A percentile compares a stretch with the other conserved stretches of the same genome.
Evolutionary conservation across 2,888 invertebrate species (phyloP).

Genomic region (Diachrysia chrysitis): DNA sequence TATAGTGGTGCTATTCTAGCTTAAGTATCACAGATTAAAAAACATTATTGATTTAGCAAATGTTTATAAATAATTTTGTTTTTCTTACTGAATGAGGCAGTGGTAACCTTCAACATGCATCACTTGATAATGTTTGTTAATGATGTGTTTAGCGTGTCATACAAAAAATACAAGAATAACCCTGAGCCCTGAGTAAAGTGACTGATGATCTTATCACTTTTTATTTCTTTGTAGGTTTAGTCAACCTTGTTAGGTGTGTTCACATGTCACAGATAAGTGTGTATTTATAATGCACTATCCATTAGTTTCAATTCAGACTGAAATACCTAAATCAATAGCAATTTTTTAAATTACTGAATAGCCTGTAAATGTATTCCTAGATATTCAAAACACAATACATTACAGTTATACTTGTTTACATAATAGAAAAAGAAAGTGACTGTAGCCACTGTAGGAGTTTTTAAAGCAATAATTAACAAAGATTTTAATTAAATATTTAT

Average conservation of each 20-base stretch:
- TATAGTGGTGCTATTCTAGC: too few species aligned
- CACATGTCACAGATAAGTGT: neutral
- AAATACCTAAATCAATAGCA: neutral
- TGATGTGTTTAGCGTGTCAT: conserved; percentile 12
- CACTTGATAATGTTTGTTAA: conserved; percentile 20
- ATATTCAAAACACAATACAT: too few species aligned
- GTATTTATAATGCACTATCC: neutral
- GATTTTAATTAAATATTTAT: neutral
- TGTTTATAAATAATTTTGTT: neutral
- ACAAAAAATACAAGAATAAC: conserved; percentile 13
- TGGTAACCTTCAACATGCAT: conserved; percentile 29
- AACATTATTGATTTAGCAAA: neutral
- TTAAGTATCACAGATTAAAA: neutral
- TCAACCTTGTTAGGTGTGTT: neutral
- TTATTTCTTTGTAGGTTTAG: neutral
- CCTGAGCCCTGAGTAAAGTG: conserved; percentile 21
- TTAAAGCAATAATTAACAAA: too few species aligned
- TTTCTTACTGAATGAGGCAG: conserved; percentile 8
- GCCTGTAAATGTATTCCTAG: too few species aligned
- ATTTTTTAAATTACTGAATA: too few species aligned
- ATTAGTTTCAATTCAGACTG: neutral
- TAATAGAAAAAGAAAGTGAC: too few species aligned
- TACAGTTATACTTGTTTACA: too few species aligned
- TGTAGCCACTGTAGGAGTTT: too few species aligned
- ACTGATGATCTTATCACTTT: conserved; percentile 10